A percentile compares a stretch with the other conserved stretches of the same genome.
phyloP scores from a whole-genome alignment of 1,140 invertebrate species.

The Bombus balteatus region DNA sequence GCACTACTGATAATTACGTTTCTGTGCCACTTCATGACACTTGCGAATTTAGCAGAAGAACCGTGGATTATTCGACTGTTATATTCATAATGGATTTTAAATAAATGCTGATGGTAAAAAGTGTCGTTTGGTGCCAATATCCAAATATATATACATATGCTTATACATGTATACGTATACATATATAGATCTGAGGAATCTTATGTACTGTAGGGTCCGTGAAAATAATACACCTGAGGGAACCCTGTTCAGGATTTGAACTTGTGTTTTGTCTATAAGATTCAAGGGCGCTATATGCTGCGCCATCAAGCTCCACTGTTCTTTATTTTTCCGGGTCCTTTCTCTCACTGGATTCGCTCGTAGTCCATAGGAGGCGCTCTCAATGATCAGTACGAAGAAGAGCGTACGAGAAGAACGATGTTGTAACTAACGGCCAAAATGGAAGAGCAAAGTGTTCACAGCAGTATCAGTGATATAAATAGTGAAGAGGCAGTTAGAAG shows the following conservation, averaged over 20 bases:
- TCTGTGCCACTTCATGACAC: constrained; percentile 39
- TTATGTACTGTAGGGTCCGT: constrained; percentile 6
- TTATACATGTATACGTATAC: not conserved
- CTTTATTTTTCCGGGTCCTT: constrained; percentile 45
- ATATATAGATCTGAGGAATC: constrained; percentile 2
- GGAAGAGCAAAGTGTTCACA: constrained; percentile 81
- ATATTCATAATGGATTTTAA: constrained; percentile 65
- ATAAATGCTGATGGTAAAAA: constrained; percentile 55
- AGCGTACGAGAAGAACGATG: constrained; percentile 70
- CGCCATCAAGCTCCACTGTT: constrained; percentile 5
- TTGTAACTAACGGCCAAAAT: constrained; percentile 81
- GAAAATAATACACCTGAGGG: constrained; percentile 29
- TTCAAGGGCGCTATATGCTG: constrained; percentile 8
- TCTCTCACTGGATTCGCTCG: constrained; percentile 31
- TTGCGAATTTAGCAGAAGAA: constrained; percentile 37
- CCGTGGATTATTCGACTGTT: constrained; percentile 29
- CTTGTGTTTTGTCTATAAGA: constrained; percentile 1
- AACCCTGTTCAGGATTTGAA: constrained; percentile 22
- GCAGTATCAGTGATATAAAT: constrained; percentile 83
- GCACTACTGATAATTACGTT: constrained; percentile 45
- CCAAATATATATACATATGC: constrained; percentile 1
- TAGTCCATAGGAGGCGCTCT: constrained; percentile 49
- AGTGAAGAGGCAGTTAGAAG: constrained; percentile 79
- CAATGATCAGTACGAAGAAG: constrained; percentile 48
- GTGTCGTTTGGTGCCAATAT: constrained; percentile 48